phyloP scores from a whole-genome alignment of 2,888 invertebrate genomes.

The Polydrusus tereticollis region DNA sequence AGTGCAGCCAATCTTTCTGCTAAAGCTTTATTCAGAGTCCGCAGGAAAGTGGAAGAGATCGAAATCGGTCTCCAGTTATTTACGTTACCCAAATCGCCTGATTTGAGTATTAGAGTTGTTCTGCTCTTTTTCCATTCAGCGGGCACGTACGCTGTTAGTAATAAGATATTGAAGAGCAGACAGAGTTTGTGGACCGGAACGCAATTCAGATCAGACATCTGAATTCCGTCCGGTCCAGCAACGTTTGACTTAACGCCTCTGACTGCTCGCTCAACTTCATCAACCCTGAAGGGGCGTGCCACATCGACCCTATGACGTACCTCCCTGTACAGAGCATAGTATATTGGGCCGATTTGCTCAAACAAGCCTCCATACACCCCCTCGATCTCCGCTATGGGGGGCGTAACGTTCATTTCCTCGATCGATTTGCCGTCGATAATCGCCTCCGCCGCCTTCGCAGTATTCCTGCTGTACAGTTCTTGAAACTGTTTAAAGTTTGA shows the following conservation, averaged over 20 bases:
- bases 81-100: background rate
- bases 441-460: background rate
- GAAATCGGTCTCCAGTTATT: background rate
- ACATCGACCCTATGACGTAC: background rate
- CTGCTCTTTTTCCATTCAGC: background rate
- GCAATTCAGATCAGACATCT: background rate
- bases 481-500: too few relatives aligned
- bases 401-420: background rate
- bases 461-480: too few relatives aligned
- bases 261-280: background rate
- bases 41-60: background rate
- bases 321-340: background rate
- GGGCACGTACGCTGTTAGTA: background rate
- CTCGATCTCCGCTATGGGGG: background rate
- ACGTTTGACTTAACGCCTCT: background rate
- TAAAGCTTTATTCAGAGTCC: background rate
- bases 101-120: background rate
- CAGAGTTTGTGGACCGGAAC: background rate
- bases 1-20: background rate
- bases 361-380: background rate
- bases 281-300: background rate
- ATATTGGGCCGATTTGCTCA: background rate
- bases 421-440: background rate
- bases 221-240: background rate
- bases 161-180: background rate